These are phyloP conservation scores for Tachycineta bicolor DNA, from an alignment of 2,113 vertebrate species.

Conservation along the genomic window DNA sequence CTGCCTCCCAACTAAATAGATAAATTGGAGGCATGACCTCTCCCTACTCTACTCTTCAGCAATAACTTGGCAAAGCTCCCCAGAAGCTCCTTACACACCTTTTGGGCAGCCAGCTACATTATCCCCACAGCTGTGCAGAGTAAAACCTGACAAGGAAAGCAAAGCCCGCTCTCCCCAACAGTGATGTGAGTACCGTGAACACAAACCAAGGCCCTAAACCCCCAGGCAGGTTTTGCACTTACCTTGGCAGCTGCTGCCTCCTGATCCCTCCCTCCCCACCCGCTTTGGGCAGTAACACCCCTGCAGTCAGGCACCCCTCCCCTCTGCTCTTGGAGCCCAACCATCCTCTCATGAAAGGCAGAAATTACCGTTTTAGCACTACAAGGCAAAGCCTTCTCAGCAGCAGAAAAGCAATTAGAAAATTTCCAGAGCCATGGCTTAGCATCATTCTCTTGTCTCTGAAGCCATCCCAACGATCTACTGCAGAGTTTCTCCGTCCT, in stretches of 20 bases:
- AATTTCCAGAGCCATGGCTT: slow-evolving; percentile 91
- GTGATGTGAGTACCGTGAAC: background rate
- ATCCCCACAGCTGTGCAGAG: background rate
- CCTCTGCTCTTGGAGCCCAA: background rate
- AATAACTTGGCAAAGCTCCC: background rate
- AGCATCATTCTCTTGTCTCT: slow-evolving; percentile 80
- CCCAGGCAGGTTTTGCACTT: background rate
- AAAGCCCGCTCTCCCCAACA: background rate
- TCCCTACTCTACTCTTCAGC: background rate
- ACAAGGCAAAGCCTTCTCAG: slow-evolving; percentile 77
- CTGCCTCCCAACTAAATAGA: background rate
- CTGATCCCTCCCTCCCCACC: background rate
- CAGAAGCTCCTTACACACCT: background rate
- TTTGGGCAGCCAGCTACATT: background rate
- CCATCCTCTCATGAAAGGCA: background rate
- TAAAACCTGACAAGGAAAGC: background rate
- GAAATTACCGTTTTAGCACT: slow-evolving; percentile 80
- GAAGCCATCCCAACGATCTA: slow-evolving; percentile 84
- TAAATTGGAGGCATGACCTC: background rate
- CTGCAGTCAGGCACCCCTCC: background rate
- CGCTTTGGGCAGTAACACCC: background rate
- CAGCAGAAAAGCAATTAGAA: slow-evolving; percentile 88
- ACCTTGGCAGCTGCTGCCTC: background rate
- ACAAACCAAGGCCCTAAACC: background rate
- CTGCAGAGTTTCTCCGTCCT: slow-evolving; percentile 81